phyloP scores from a whole-genome alignment of 2,888 invertebrate species.

The Apotomis turbidana region DNA sequence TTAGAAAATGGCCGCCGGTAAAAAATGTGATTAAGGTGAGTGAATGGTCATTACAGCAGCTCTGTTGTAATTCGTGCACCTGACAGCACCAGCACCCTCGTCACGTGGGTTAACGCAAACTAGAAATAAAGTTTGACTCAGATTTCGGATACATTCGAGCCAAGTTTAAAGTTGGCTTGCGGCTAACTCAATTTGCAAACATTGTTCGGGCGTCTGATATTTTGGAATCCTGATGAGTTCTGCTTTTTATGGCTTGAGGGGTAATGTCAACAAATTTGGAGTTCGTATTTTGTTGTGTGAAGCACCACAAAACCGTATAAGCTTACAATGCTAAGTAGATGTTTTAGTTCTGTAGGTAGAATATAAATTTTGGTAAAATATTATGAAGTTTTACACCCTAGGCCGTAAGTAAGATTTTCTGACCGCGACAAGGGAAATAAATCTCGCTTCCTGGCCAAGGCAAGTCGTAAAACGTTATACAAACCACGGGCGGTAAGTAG shows the following conservation, averaged over 20 bases:
- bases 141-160: slow-evolving; percentile 36
- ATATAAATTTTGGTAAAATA: too few relatives aligned
- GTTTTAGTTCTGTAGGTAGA: too few relatives aligned
- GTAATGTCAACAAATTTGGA: background rate
- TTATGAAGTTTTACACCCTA: too few relatives aligned
- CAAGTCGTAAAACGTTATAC: too few relatives aligned
- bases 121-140: slow-evolving; percentile 52
- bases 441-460: too few relatives aligned
- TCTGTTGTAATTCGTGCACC: slow-evolving; percentile 46
- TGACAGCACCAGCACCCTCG: slow-evolving; percentile 62
- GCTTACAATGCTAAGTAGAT: too few relatives aligned
- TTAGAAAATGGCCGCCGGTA: slow-evolving; percentile 26
- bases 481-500: too few relatives aligned
- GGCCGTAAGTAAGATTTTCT: too few relatives aligned
- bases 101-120: slow-evolving; percentile 49
- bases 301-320: background rate
- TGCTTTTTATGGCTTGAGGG: slow-evolving; percentile 1
- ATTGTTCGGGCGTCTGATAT: background rate
- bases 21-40: slow-evolving; percentile 41
- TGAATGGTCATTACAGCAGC: slow-evolving; percentile 39
- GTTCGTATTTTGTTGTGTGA: background rate
- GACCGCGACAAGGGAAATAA: too few relatives aligned
- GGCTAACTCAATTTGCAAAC: slow-evolving; percentile 17
- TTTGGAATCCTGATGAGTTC: slow-evolving; percentile 16
- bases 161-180: slow-evolving; percentile 23